Evolutionary conservation across 1,140 invertebrate genomes (phyloP), one percentile per base, ranked within the genome.

Genomic region (Sycobia sp.): DNA sequence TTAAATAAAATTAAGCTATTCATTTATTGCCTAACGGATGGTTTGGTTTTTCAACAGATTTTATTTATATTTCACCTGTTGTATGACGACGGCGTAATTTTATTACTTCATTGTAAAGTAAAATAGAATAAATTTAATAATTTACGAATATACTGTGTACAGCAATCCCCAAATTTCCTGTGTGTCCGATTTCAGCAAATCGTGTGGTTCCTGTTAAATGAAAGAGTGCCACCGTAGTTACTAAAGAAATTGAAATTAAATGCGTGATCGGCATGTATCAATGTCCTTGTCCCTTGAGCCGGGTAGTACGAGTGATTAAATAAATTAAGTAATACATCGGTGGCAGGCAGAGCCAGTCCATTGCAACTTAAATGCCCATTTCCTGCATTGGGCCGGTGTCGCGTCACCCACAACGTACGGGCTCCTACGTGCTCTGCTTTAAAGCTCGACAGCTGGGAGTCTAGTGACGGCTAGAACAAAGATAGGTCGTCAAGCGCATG

Each of bases 221-320:
- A 32, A 64, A 66, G 51, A 20, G 50, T 49, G n/a, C n/a, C n/a
- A 44, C 22, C 36, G 44, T 57, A 44, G 46, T 71, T 69, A 67
- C 55, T 68, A 67, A 71, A 67, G 62, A 72, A 72, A 73, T 74
- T 63, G 67, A 73, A 75, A 69, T 71, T 62, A 70, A 58, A 61
- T 54, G 50, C 58, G 43, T 76, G 73, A 80, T 81, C 76, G 74
- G 66, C 67, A 76, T 70, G 70, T 73, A 79, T 76, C 72, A 79
- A 78, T 78, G 78, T 79, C 76, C 79, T 82, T 82, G 79, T 72
- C 77, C 76, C 73, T 76, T 73, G 68, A 69, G 66, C 70, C 55
- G 66, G 66, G 65, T 62, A 16, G 25, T 50, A 14, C 65, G 50
- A 68, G 71, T 71, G 70, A 76, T 77, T 77, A 73, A 47, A 67